Percentiles rank a stretch among this genome's conserved stretches.
phyloP scores from a whole-genome alignment of 2,888 invertebrate genomes.

The Thymelicus acteon region DNA sequence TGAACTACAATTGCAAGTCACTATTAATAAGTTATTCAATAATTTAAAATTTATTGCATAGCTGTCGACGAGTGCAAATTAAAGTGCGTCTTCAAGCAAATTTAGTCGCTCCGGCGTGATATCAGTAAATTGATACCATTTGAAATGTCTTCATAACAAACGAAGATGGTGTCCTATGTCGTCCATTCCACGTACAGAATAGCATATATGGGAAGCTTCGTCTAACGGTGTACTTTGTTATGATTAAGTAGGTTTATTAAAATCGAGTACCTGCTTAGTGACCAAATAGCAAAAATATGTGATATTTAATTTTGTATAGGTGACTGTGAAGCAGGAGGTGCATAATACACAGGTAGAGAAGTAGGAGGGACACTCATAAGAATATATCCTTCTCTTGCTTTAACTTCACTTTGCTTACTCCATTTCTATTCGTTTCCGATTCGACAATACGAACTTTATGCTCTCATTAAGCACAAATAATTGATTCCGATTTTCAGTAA shows the following conservation, averaged over 20 bases:
- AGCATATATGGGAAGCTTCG: slow-evolving; percentile 30
- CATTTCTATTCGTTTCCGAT: too few relatives aligned
- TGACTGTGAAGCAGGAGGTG: neutral
- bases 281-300: neutral
- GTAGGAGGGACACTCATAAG: too few relatives aligned
- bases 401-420: too few relatives aligned
- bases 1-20: slow-evolving; percentile 40
- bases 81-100: slow-evolving; percentile 65
- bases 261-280: neutral
- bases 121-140: slow-evolving; percentile 71
- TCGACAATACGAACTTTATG: too few relatives aligned
- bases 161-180: slow-evolving; percentile 50
- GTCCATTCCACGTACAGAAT: slow-evolving; percentile 48
- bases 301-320: neutral
- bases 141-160: slow-evolving; percentile 62
- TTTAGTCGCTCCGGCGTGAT: slow-evolving; percentile 59
- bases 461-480: too few relatives aligned
- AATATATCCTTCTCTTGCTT: too few relatives aligned
- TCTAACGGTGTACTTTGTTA: neutral
- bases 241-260: slow-evolving; percentile 2
- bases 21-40: slow-evolving; percentile 47
- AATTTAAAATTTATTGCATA: slow-evolving; percentile 53
- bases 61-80: slow-evolving; percentile 43
- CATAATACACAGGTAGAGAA: too few relatives aligned
- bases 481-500: too few relatives aligned